A percentile compares a stretch with the other conserved stretches of the same genome.
Conservation (phyloP, 2,888 invertebrate genomes). For the Ypsolopha sequella region DNA sequence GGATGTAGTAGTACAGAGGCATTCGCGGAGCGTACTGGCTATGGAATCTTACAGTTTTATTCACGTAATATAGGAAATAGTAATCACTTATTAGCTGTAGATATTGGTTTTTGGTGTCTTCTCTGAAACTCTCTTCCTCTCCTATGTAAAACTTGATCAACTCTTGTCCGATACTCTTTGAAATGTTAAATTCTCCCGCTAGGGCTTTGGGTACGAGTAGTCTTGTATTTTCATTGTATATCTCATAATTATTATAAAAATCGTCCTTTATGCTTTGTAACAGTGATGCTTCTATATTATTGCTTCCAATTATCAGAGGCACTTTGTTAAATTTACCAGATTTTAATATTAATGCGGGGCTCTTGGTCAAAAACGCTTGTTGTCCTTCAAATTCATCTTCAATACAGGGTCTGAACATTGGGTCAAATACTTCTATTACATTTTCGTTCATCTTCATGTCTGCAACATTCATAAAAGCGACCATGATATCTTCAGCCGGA, state of each 20-base stretch:
- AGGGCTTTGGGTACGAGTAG: conserved; percentile 43
- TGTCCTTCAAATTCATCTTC: conserved; percentile 56
- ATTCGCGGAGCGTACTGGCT: conserved; percentile 33
- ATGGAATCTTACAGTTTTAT: conserved; percentile 47
- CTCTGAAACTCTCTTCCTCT: conserved; percentile 32
- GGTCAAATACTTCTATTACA: conserved; percentile 26
- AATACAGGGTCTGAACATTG: conserved; percentile 50
- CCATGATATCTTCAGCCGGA: conserved; percentile 32
- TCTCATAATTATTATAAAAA: conserved; percentile 38
- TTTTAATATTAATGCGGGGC: conserved; percentile 43
- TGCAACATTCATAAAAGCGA: neutral
- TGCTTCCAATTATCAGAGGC: conserved; percentile 54
- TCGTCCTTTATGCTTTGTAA: conserved; percentile 30
- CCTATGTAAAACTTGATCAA: conserved; percentile 48
- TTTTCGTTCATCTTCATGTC: neutral
- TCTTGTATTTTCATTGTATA: conserved; percentile 35
- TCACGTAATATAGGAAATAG: conserved; percentile 49
- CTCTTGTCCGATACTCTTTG: conserved; percentile 38
- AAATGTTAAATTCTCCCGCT: conserved; percentile 24
- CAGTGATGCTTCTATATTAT: conserved; percentile 42
- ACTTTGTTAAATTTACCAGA: conserved; percentile 54
- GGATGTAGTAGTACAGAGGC: conserved; percentile 50
- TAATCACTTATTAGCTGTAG: conserved; percentile 52
- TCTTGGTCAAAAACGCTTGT: conserved; percentile 48
- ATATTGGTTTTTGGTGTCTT: conserved; percentile 43